These are phyloP conservation scores for Perognathus longimembris DNA, from an alignment of 2,113 vertebrate genomes.

Conservation along the genomic window DNA sequence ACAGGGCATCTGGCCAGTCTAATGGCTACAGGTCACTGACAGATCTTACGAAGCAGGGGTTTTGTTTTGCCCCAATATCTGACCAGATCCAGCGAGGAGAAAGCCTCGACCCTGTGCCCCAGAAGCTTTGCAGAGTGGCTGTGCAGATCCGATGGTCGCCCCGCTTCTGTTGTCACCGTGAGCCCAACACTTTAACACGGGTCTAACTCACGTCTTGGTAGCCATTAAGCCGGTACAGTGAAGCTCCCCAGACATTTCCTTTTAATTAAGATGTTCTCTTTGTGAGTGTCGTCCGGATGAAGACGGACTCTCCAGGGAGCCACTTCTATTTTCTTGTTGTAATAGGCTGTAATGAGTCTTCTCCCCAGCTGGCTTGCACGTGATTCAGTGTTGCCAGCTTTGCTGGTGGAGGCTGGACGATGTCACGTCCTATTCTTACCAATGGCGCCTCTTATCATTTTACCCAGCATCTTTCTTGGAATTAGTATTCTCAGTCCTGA, in stretches of 20 bases:
- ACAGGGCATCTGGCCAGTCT: not conserved
- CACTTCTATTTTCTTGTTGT: constrained; percentile 9
- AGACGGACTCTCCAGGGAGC: not conserved
- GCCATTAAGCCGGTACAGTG: not conserved
- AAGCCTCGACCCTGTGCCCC: too few relatives aligned
- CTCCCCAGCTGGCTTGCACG: not conserved
- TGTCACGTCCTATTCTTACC: constrained; percentile 16
- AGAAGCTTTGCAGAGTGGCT: not conserved
- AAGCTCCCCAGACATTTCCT: not conserved
- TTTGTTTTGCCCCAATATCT: not conserved
- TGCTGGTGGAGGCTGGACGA: not conserved
- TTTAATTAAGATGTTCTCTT: not conserved
- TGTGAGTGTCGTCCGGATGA: constrained; percentile 6
- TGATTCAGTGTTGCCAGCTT: not conserved
- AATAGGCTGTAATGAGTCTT: not conserved
- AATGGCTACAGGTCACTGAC: not conserved
- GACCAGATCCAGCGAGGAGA: not conserved
- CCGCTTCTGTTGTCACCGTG: too few relatives aligned
- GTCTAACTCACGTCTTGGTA: too few relatives aligned
- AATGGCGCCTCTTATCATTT: constrained; percentile 39
- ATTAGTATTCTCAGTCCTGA: constrained; percentile 14
- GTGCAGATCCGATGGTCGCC: not conserved
- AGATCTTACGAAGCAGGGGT: not conserved
- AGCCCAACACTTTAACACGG: not conserved
- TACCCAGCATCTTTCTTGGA: not conserved